Evolutionary conservation across 2,888 invertebrate species (phyloP).

Genomic region (Eumacrocentrus americanus): DNA sequence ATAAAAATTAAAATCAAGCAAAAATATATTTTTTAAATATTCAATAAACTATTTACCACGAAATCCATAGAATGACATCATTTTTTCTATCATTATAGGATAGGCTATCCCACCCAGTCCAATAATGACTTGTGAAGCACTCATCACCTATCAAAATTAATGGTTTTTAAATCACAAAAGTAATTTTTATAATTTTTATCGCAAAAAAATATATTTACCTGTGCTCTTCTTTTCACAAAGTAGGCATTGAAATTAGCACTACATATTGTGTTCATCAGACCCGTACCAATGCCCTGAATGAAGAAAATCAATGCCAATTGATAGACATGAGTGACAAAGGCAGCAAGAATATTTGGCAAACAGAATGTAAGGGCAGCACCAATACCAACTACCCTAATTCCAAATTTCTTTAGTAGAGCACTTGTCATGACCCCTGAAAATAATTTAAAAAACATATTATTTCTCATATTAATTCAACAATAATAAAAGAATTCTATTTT

Average conservation of each 20-base stretch:
- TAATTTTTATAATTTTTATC: background rate
- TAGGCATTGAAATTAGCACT: conserved; percentile 78
- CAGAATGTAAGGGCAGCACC: conserved; percentile 70
- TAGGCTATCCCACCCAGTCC: conserved; percentile 73
- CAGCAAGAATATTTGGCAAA: conserved; percentile 68
- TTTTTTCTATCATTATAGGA: conserved; percentile 69
- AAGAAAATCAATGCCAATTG: conserved; percentile 70
- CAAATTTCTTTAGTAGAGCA: conserved; percentile 70
- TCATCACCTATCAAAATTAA: conserved; percentile 68
- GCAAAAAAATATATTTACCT: conserved; percentile 49
- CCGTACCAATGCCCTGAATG: conserved; percentile 71
- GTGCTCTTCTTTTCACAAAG: conserved; percentile 72
- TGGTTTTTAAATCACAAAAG: background rate
- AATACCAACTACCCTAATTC: conserved; percentile 72
- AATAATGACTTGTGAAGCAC: conserved; percentile 74
- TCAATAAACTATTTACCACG: conserved; percentile 62
- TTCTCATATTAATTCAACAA: background rate
- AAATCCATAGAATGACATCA: conserved; percentile 71
- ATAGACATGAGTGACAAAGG: conserved; percentile 69
- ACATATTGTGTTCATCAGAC: conserved; percentile 74
- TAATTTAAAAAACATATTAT: background rate
- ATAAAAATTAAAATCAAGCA: background rate
- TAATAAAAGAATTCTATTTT: background rate
- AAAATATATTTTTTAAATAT: background rate
- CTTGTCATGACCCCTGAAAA: conserved; percentile 72